phyloP scores from a whole-genome alignment of 2,888 invertebrate species.

The Leucophenga montana region DNA sequence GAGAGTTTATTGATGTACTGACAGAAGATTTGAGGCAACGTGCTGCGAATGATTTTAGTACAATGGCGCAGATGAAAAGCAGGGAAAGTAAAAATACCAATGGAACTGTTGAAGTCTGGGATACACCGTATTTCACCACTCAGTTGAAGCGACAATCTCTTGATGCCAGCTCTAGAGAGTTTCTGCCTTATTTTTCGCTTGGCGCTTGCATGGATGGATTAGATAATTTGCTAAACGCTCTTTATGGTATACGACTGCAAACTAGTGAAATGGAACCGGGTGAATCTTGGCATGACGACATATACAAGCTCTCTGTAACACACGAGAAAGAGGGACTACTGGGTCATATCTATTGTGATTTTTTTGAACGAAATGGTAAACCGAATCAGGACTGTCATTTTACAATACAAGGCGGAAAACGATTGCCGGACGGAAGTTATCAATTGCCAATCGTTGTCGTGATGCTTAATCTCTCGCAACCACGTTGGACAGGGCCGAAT shows the following conservation, averaged over 20 bases:
- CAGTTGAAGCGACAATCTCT: conserved; percentile 83
- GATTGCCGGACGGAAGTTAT: conserved; percentile 84
- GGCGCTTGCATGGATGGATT: conserved; percentile 98
- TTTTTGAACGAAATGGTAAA: conserved; percentile 93
- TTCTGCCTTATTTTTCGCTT: conserved; percentile 89
- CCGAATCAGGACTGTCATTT: conserved; percentile 99
- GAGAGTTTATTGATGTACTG: conserved; percentile 85
- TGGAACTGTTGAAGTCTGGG: conserved; percentile 81
- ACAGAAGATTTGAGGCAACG: conserved; percentile 80
- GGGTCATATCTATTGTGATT: conserved; percentile 97
- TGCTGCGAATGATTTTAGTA: conserved; percentile 83
- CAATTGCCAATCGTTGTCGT: conserved; percentile 94
- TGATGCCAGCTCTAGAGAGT: conserved; percentile 81
- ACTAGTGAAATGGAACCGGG: conserved; percentile 82
- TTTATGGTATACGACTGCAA: conserved; percentile 87
- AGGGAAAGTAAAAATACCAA: conserved; percentile 58
- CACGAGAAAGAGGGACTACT: conserved; percentile 86
- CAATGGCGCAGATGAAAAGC: conserved; percentile 84
- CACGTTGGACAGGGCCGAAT: conserved; percentile 83
- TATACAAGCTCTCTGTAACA: conserved; percentile 93
- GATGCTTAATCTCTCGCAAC: conserved; percentile 88
- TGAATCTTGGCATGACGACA: conserved; percentile 91
- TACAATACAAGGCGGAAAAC: conserved; percentile 95
- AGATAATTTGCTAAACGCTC: conserved; percentile 86
- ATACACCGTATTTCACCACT: conserved; percentile 88